These are phyloP conservation scores for Arbacia lixula DNA, from an alignment of 53 echinoderm and acorn worm species.

Conservation along the genomic window DNA sequence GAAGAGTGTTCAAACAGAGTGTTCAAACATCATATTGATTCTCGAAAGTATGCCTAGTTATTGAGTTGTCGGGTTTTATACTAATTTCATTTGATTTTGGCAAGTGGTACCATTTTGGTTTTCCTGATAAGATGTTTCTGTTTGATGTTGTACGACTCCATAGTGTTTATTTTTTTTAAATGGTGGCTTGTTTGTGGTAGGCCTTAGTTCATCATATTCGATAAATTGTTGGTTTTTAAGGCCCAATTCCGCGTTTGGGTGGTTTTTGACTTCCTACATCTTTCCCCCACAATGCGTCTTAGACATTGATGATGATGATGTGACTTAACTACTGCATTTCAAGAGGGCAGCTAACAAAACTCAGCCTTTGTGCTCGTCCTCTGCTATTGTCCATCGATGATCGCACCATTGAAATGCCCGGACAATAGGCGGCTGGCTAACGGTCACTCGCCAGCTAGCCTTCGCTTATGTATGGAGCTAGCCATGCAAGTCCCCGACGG, in stretches of 20 bases:
- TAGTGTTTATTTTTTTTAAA: neutral
- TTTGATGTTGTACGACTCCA: neutral
- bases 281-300: neutral
- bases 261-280: neutral
- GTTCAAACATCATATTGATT: too few relatives aligned
- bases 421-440: conserved; percentile 12
- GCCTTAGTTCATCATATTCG: too few relatives aligned
- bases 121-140: neutral
- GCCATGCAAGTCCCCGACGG: too few relatives aligned
- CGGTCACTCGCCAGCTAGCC: neutral
- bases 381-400: neutral
- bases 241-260: too few relatives aligned
- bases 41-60: too few relatives aligned
- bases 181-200: too few relatives aligned
- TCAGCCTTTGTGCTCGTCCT: neutral
- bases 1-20: too few relatives aligned
- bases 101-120: neutral
- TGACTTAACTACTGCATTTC: conserved; percentile 18
- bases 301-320: conserved; percentile 33
- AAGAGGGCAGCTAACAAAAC: conserved; percentile 4
- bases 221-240: too few relatives aligned
- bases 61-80: too few relatives aligned
- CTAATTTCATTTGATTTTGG: too few relatives aligned
- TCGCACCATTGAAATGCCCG: conserved; percentile 4
- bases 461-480: too few relatives aligned